phyloP scores from a whole-genome alignment of 2,113 vertebrate species.

The Fregetta grallaria region DNA sequence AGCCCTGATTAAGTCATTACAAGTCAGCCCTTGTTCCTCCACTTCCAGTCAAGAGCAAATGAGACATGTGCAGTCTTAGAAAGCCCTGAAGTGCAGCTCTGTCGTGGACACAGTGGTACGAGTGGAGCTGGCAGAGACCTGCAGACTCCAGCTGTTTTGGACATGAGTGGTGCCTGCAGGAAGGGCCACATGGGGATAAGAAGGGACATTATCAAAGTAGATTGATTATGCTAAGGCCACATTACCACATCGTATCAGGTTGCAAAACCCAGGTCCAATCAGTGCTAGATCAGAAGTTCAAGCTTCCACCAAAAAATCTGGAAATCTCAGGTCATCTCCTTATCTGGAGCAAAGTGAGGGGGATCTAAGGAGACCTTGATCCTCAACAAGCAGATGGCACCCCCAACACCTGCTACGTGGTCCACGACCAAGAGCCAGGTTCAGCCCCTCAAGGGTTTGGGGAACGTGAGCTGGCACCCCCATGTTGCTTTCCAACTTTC shows the following conservation, averaged over 20 bases:
- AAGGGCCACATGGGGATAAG: background rate
- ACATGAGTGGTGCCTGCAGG: background rate
- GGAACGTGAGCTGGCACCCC: background rate
- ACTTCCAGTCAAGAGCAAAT: background rate
- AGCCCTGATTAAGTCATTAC: slow-evolving; percentile 24
- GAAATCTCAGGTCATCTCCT: background rate
- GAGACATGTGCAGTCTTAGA: background rate
- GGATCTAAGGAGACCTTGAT: background rate
- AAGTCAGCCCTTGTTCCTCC: slow-evolving; percentile 36
- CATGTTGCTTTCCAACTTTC: background rate
- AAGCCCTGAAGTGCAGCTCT: background rate
- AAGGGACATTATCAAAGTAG: background rate
- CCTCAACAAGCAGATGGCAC: background rate
- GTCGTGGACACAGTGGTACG: background rate
- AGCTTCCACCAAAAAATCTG: background rate
- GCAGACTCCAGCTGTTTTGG: background rate
- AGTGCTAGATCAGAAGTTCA: background rate
- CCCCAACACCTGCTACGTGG: background rate
- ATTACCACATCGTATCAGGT: background rate
- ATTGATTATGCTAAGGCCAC: background rate
- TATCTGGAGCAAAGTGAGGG: background rate
- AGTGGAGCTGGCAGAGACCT: background rate
- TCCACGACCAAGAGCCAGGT: background rate
- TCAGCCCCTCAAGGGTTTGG: background rate
- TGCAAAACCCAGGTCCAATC: background rate